Evolutionary conservation across 2,797 vertebrate genomes (phyloP).

Genomic region (Enteromius paludinosus): DNA sequence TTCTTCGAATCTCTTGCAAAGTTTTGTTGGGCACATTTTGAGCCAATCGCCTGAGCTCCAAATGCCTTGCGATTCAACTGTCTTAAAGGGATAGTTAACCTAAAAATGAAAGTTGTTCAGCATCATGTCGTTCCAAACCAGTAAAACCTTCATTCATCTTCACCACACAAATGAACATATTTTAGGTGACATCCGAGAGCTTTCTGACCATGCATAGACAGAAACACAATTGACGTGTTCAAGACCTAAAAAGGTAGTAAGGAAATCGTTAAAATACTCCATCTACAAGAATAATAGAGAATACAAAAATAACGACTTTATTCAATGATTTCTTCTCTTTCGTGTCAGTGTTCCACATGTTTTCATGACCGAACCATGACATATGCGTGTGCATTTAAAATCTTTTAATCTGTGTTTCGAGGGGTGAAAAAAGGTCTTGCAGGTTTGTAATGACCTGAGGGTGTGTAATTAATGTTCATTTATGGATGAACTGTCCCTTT

Average conservation of each 20-base stretch:
- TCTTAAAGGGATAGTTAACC: neutral
- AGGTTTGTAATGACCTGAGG: neutral
- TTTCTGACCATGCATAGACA: no score
- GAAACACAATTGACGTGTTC: no score
- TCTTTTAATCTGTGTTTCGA: no score
- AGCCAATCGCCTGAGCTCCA: neutral
- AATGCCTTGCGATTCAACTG: neutral
- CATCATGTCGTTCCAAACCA: neutral
- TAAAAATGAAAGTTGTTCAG: neutral
- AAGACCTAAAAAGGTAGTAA: neutral
- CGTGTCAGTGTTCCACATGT: no score
- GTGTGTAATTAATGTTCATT: neutral
- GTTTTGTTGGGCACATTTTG: conserved; percentile 2
- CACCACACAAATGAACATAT: no score
- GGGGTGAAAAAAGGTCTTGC: no score
- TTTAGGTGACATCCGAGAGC: no score
- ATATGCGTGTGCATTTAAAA: no score
- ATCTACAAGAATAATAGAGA: no score
- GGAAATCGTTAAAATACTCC: neutral
- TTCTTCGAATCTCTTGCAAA: conserved; percentile 13
- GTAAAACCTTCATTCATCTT: neutral
- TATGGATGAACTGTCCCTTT: neutral
- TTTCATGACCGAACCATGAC: no score
- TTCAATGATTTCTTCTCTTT: no score
- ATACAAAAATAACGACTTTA: no score